phyloP scores from a whole-genome alignment of 2,797 vertebrate genomes.

The Poeciliopsis turneri region DNA sequence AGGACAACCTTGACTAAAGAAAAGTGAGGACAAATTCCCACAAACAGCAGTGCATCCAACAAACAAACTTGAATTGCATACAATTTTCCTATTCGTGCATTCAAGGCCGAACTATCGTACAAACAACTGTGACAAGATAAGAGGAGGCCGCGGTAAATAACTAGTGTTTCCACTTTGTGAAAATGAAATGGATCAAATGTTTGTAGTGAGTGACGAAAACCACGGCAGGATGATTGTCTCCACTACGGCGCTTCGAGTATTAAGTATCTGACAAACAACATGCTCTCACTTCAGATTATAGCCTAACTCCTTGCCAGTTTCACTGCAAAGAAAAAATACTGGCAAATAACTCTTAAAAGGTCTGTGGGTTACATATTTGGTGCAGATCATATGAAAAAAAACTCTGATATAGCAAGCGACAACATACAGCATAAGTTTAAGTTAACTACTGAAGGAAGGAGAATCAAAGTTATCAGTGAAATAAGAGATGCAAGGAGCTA shows the following conservation, averaged over 20 bases:
- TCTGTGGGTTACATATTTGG: not conserved
- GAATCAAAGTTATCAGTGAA: not conserved
- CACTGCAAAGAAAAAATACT: not conserved
- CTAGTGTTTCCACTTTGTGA: constrained; percentile 51
- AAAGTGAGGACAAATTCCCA: constrained; percentile 41
- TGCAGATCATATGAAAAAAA: not conserved
- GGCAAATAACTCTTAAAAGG: not conserved
- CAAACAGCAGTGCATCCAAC: constrained; percentile 42
- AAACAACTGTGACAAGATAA: constrained; percentile 68
- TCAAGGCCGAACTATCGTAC: constrained; percentile 53
- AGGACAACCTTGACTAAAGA: constrained; percentile 56
- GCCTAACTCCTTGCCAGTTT: not conserved
- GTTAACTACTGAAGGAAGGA: too few species aligned
- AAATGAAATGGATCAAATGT: constrained; percentile 52
- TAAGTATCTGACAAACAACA: constrained; percentile 19
- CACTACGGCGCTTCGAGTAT: constrained; percentile 19
- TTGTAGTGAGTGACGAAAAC: constrained; percentile 20
- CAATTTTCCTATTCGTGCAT: constrained; percentile 60
- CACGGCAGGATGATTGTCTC: constrained; percentile 9
- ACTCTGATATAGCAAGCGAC: not conserved
- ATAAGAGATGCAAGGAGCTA: not conserved
- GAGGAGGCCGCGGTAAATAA: constrained; percentile 58
- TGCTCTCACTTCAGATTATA: constrained; percentile 22
- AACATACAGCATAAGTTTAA: not conserved
- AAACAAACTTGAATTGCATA: constrained; percentile 50